Evolutionary conservation across 2,113 vertebrate species (phyloP).

Genomic region (Corvus moneduloides): DNA sequence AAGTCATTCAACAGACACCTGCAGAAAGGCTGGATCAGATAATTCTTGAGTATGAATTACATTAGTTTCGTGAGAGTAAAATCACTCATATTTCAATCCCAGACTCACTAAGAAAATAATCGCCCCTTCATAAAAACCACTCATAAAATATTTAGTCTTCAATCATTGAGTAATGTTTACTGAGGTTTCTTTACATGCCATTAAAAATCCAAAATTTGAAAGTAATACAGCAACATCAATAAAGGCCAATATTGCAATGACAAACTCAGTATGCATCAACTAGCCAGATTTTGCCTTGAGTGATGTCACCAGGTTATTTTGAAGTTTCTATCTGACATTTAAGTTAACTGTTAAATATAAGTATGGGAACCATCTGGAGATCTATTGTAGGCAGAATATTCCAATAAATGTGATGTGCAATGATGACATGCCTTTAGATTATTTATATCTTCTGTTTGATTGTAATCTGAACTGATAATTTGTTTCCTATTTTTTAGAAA

Average conservation of each 20-base stretch:
- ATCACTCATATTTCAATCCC: background rate
- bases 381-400: background rate
- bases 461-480: background rate
- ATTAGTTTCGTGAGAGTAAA: background rate
- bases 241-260: background rate
- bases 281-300: background rate
- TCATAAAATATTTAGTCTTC: background rate
- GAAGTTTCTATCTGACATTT: constrained; percentile 1
- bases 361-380: background rate
- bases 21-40: background rate
- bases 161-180: background rate
- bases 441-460: background rate
- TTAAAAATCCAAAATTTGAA: background rate
- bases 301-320: background rate
- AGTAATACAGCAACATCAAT: background rate
- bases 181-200: background rate
- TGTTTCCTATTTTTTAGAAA: background rate
- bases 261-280: background rate
- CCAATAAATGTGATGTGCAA: background rate
- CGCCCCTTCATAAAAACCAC: background rate
- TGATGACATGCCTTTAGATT: background rate
- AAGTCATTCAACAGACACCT: background rate
- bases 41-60: background rate
- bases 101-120: background rate
- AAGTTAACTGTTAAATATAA: constrained; percentile 1